These are phyloP conservation scores for Dynastes tityus DNA, from an alignment of 2,888 invertebrate species.

Conservation along the genomic window DNA sequence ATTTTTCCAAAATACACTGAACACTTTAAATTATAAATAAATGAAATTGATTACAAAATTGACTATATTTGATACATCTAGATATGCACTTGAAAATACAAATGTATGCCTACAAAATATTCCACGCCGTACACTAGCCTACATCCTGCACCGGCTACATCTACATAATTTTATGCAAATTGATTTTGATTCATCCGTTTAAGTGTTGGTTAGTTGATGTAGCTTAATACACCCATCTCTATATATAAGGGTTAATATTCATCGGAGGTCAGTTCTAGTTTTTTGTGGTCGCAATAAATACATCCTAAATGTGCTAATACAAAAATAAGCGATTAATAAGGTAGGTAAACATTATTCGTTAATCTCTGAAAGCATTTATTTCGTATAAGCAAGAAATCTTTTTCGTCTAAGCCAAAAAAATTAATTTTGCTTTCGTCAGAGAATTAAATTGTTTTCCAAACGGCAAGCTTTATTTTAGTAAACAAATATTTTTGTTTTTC, in stretches of 20 bases:
- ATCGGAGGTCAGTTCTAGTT: conserved; percentile 30
- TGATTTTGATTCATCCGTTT: conserved; percentile 35
- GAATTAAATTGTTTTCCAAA: too few species aligned
- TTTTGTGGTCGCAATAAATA: conserved; percentile 13
- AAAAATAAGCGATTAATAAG: conserved; percentile 5
- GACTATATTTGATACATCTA: neutral
- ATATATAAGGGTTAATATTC: conserved; percentile 29
- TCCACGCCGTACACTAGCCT: conserved; percentile 14
- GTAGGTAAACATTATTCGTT: conserved; percentile 18
- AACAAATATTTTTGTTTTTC: too few species aligned
- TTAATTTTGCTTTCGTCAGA: too few species aligned
- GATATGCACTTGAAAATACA: neutral
- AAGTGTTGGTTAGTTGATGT: conserved; percentile 24
- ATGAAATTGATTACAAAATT: neutral
- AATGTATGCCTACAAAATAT: conserved; percentile 25
- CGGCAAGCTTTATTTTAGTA: too few species aligned
- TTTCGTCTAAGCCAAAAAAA: too few species aligned
- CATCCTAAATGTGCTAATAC: conserved; percentile 25
- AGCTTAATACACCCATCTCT: conserved; percentile 10
- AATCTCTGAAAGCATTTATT: neutral
- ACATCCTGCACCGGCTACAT: conserved; percentile 26
- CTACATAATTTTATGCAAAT: conserved; percentile 40
- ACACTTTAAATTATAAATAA: neutral
- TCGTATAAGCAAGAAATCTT: too few species aligned
- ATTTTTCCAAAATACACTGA: too few species aligned